phyloP scores from a whole-genome alignment of 2,113 vertebrate species.

The Gymnocephalus cernua region DNA sequence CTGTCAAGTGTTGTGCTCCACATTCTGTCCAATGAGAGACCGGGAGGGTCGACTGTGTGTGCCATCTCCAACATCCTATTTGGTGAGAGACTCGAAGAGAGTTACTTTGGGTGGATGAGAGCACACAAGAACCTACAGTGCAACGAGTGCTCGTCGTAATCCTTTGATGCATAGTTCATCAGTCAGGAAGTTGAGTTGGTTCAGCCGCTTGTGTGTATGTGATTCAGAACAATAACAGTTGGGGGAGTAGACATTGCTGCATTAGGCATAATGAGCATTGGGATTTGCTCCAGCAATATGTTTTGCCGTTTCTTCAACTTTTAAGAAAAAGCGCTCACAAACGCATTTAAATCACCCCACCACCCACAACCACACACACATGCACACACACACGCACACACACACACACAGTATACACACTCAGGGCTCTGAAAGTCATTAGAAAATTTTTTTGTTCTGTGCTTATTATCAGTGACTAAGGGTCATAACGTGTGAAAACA shows the following conservation, averaged over 20 bases:
- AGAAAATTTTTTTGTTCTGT: slow-evolving; percentile 41
- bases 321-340: slow-evolving; percentile 55
- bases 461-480: slow-evolving; percentile 51
- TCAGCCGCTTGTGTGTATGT: slow-evolving; percentile 70
- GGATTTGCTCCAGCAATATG: slow-evolving; percentile 67
- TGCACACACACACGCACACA: slow-evolving; percentile 4
- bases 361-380: slow-evolving; percentile 25
- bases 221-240: slow-evolving; percentile 76
- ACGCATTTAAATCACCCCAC: slow-evolving; percentile 49
- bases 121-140: slow-evolving; percentile 68
- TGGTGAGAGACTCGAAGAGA: slow-evolving; percentile 53
- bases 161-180: slow-evolving; percentile 83
- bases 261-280: slow-evolving; percentile 78
- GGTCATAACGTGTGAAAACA: slow-evolving; percentile 53
- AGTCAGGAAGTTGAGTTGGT: slow-evolving; percentile 78
- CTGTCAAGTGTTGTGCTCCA: slow-evolving; percentile 85
- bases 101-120: slow-evolving; percentile 72
- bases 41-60: slow-evolving; percentile 62
- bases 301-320: slow-evolving; percentile 68
- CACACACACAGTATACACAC: neutral
- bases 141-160: slow-evolving; percentile 48
- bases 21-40: slow-evolving; percentile 83
- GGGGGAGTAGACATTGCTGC: slow-evolving; percentile 64
- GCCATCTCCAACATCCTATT: slow-evolving; percentile 59
- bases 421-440: slow-evolving; percentile 33